These are phyloP conservation scores for Octonoba sinensis DNA, from an alignment of 2,888 invertebrate genomes.

Conservation along the genomic window DNA sequence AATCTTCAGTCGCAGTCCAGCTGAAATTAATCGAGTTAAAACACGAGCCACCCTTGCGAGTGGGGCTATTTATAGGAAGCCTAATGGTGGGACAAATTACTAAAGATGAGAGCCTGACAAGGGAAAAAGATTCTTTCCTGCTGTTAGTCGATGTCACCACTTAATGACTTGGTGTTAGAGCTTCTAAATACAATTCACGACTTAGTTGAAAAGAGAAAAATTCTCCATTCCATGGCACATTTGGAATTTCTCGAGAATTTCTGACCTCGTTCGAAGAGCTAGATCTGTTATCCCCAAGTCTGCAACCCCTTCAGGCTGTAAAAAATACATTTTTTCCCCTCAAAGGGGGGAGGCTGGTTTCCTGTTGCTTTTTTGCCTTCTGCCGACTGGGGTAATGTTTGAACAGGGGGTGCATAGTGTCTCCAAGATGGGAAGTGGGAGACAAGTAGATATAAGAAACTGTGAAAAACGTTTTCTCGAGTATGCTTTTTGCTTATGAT, in stretches of 20 bases:
- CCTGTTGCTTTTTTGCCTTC: constrained; percentile 32
- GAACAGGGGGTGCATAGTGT: constrained; percentile 2
- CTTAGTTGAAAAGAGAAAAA: constrained; percentile 37
- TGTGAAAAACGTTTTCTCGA: constrained; percentile 27
- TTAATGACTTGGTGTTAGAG: constrained; percentile 42
- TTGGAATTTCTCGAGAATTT: constrained; percentile 8
- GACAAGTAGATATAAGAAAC: constrained; percentile 11
- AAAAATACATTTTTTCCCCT: constrained; percentile 16
- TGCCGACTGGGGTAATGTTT: background rate
- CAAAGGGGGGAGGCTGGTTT: background rate
- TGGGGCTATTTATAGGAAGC: constrained; percentile 37
- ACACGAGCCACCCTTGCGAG: constrained; percentile 1
- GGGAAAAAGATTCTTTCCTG: constrained; percentile 28
- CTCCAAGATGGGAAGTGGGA: constrained; percentile 5
- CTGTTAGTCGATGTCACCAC: constrained; percentile 31
- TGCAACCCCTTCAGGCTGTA: constrained; percentile 14
- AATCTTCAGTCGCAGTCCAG: background rate
- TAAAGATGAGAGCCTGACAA: constrained; percentile 40
- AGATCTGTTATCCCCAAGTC: too few species aligned
- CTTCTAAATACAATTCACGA: constrained; percentile 12
- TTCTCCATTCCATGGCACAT: constrained; percentile 15
- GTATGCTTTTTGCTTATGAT: constrained; percentile 21
- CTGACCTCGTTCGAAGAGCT: constrained; percentile 8
- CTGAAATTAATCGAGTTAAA: constrained; percentile 19
- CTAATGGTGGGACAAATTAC: constrained; percentile 50